Evolutionary conservation across 37 sponge, comb jelly and placozoan species (phyloP), one percentile per base, ranked within the genome.

Genomic region (Beroe ovata): DNA sequence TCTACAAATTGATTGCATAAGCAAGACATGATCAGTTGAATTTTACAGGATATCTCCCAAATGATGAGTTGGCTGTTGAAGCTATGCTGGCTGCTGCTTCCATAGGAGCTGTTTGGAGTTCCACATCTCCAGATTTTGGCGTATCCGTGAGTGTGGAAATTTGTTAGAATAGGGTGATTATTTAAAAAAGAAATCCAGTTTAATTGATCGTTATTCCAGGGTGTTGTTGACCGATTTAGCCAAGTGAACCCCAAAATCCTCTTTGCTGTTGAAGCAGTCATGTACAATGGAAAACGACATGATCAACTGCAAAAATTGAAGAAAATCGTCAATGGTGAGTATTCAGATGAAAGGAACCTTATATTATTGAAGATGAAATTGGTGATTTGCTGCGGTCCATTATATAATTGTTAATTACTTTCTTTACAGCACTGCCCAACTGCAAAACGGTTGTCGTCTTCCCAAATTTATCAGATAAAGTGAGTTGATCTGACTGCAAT

Each of bases 91-190:
- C 99, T 6, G 90, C 94, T 0, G 90, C 95, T 21, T 94, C 94
- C 61, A 72, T 98, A 0, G 99, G 99, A 32, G 99, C 95, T 6
- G 88, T 94, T 16, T 98, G 99, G 99, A 95, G 95, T 89, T 94
- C 94, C 34, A 94, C 99, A 23, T 94, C 99, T 22, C 99, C 99
- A 29, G 99, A 98, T 69, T 98, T 98, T 88, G 99, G 99, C 21
- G 94, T 94, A 25, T 90, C 95, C 8, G 97, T 96, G 47, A 91
- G 97, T 91, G 20, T 25, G n/a, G n/a, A n/a, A n/a, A n/a, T n/a
- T n/a, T n/a, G n/a, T n/a, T n/a, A n/a, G n/a, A n/a, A n/a, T n/a
- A n/a, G n/a, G n/a, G n/a, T n/a, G n/a, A n/a, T n/a, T n/a, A n/a
- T n/a, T n/a, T n/a, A n/a, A n/a, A n/a, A n/a, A n/a, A n/a, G n/a